phyloP scores from a whole-genome alignment of 2,888 invertebrate species.

The Schizaphis graminum region DNA sequence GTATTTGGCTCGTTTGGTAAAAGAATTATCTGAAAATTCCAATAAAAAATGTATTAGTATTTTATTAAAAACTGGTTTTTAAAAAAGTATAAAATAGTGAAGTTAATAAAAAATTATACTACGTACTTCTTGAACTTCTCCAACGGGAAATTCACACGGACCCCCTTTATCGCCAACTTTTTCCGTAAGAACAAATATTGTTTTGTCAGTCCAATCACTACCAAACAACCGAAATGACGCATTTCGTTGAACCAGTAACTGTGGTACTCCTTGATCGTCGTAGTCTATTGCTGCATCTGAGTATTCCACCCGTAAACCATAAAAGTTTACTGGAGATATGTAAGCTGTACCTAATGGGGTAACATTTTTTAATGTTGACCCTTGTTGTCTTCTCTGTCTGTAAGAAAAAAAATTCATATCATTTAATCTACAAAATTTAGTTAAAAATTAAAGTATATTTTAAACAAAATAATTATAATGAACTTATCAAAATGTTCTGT shows the following conservation, averaged over 20 bases:
- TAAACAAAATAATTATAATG: neutral
- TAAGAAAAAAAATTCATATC: neutral
- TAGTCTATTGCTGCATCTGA: conserved; percentile 68
- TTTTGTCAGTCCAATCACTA: conserved; percentile 76
- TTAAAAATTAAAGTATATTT: neutral
- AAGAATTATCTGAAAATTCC: conserved; percentile 72
- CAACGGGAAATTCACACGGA: conserved; percentile 77
- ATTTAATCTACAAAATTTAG: neutral
- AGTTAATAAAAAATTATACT: neutral
- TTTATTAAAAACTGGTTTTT: neutral
- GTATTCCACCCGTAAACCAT: conserved; percentile 69
- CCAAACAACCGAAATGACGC: conserved; percentile 83
- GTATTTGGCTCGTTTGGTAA: conserved; percentile 72
- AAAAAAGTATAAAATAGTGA: neutral
- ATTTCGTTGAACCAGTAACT: conserved; percentile 76
- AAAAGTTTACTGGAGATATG: conserved; percentile 66
- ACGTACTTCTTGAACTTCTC: conserved; percentile 68
- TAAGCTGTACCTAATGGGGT: conserved; percentile 40
- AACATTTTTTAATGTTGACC: conserved; percentile 14
- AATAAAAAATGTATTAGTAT: neutral
- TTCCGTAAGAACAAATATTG: conserved; percentile 81
- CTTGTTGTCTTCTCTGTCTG: conserved; percentile 45
- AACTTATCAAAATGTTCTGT: neutral
- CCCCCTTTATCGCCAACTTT: conserved; percentile 74
- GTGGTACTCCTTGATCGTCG: conserved; percentile 75